These are phyloP conservation scores for Agrotis puta DNA, from an alignment of 2,888 invertebrate species.

Conservation along the genomic window DNA sequence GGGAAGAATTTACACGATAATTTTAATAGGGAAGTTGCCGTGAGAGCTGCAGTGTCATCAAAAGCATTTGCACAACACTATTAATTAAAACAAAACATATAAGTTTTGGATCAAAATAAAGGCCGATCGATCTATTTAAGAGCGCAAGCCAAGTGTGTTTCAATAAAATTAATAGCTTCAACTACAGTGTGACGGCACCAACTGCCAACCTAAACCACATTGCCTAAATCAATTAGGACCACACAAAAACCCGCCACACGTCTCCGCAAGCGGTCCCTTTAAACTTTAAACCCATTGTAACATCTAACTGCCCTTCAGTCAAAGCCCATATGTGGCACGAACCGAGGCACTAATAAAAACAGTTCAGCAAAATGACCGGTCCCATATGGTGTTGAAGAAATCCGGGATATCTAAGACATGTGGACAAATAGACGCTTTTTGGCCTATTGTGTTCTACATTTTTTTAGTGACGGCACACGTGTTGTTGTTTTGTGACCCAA, in stretches of 20 bases:
- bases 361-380: constrained; percentile 65
- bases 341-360: constrained; percentile 63
- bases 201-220: constrained; percentile 25
- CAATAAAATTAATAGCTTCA: constrained; percentile 6
- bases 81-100: neutral
- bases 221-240: constrained; percentile 44
- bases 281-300: constrained; percentile 53
- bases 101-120: no score
- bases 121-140: neutral
- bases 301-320: constrained; percentile 37
- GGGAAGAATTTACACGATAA: neutral
- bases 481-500: constrained; percentile 50
- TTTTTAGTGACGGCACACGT: constrained; percentile 55
- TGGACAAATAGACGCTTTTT: constrained; percentile 75
- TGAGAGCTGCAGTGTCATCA: neutral
- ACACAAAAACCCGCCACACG: constrained; percentile 41
- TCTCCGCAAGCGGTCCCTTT: constrained; percentile 45
- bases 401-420: constrained; percentile 68
- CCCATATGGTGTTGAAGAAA: constrained; percentile 71
- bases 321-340: constrained; percentile 74
- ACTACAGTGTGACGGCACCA: constrained; percentile 16
- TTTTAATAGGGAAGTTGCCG: constrained; percentile 5
- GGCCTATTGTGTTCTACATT: constrained; percentile 55
- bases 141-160: no score
- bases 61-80: neutral